A percentile compares a stretch with the other conserved stretches of the same genome.
These are phyloP conservation scores for Danio choprae DNA, from an alignment of 2,797 vertebrate species.

Conservation along the genomic window DNA sequence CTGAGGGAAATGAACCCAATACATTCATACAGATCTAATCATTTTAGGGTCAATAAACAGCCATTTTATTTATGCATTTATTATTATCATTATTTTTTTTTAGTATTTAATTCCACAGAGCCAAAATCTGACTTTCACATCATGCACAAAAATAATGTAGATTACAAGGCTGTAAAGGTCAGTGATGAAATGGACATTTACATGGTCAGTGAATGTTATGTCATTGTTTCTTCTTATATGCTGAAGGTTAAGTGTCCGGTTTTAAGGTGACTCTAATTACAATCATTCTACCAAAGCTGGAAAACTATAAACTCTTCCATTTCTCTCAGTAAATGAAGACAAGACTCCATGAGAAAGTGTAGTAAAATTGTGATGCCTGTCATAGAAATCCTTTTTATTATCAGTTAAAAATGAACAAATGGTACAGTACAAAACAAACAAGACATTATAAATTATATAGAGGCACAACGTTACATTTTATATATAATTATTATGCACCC, in stretches of 20 bases:
- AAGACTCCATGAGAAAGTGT: background rate
- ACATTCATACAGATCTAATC: background rate
- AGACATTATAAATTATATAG: background rate
- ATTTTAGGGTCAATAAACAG: background rate
- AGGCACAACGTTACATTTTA: background rate
- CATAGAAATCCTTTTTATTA: conserved; percentile 5
- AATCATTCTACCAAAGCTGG: background rate
- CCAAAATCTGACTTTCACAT: background rate
- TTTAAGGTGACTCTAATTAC: background rate
- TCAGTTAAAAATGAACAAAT: conserved; percentile 14
- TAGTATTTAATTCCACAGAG: background rate
- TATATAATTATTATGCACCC: background rate
- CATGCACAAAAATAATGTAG: background rate
- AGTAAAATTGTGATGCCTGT: background rate
- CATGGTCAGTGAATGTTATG: background rate
- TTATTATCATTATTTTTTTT: too few relatives aligned
- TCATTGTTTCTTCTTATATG: background rate
- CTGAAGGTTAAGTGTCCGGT: background rate
- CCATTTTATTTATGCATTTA: background rate
- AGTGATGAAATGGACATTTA: background rate
- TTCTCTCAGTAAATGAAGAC: background rate
- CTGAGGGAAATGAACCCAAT: too few relatives aligned
- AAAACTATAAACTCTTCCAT: background rate
- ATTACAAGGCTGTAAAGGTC: background rate
- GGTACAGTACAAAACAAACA: conserved; percentile 19